Conservation (phyloP, 2,888 invertebrate genomes). For the Drosophila gaucha region DNA sequence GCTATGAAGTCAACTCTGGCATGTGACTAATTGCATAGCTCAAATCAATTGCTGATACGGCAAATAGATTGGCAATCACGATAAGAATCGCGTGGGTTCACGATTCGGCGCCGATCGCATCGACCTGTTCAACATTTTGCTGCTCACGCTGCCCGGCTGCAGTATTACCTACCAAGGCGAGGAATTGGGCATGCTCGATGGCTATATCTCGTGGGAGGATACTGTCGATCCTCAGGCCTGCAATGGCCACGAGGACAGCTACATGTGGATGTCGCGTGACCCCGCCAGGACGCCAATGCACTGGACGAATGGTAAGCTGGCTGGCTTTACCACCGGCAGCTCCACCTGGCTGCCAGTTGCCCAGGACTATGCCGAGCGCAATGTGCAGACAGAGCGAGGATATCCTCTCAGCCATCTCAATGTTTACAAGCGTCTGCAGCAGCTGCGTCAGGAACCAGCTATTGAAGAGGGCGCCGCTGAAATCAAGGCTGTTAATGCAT, state of each 20-base stretch:
- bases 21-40: conserved; percentile 24
- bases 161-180: conserved; percentile 94
- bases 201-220: conserved; percentile 87
- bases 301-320: conserved; percentile 85
- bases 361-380: conserved; percentile 86
- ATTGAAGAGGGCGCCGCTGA: conserved; percentile 86
- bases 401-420: conserved; percentile 86
- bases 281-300: conserved; percentile 88
- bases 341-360: conserved; percentile 85
- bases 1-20: neutral
- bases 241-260: conserved; percentile 87
- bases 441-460: conserved; percentile 84
- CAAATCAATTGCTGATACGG: neutral
- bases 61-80: conserved; percentile 88
- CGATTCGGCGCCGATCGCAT: conserved; percentile 88
- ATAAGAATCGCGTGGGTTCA: conserved; percentile 87
- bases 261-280: conserved; percentile 87
- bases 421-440: conserved; percentile 86
- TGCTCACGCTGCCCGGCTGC: conserved; percentile 92
- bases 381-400: conserved; percentile 86
- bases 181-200: conserved; percentile 92
- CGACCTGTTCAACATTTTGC: conserved; percentile 90
- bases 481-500: conserved; percentile 74
- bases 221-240: conserved; percentile 88
- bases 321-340: conserved; percentile 76